Conservation (phyloP, 1,140 invertebrate genomes). For the Conus ventricosus region DNA sequence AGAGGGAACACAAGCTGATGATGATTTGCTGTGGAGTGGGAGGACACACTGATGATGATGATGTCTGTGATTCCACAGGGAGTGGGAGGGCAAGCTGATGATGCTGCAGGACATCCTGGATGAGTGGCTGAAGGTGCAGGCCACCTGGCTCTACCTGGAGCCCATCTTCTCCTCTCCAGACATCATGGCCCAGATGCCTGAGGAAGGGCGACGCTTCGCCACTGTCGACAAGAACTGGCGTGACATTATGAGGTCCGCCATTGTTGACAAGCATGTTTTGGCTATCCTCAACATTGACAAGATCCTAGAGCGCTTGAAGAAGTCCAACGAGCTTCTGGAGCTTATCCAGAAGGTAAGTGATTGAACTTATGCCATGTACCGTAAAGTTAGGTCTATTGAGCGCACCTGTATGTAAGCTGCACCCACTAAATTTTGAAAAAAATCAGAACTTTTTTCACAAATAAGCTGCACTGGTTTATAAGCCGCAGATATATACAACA, state of each 20-base stretch:
- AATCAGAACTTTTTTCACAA: no score
- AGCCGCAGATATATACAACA: no score
- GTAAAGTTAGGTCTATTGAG: no score
- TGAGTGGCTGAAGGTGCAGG: slow-evolving; percentile 96
- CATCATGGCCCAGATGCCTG: slow-evolving; percentile 96
- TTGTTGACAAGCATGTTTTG: slow-evolving; percentile 87
- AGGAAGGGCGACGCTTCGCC: slow-evolving; percentile 86
- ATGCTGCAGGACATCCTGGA: slow-evolving; percentile 96
- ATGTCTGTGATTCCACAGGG: slow-evolving; percentile 75
- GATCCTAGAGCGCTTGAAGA: slow-evolving; percentile 92
- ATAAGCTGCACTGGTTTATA: no score
- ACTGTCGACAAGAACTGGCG: slow-evolving; percentile 96
- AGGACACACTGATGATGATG: not conserved
- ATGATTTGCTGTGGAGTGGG: not conserved
- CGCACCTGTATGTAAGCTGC: no score
- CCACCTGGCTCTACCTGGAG: slow-evolving; percentile 97
- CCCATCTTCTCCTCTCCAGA: slow-evolving; percentile 98
- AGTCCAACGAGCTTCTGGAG: slow-evolving; percentile 91
- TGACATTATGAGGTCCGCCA: slow-evolving; percentile 93
- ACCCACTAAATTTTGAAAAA: no score
- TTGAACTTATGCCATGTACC: no score
- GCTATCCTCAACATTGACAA: slow-evolving; percentile 86
- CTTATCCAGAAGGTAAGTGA: slow-evolving; percentile 84
- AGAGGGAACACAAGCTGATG: no score
- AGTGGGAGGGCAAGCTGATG: slow-evolving; percentile 93